Percentiles rank a stretch among this genome's conserved stretches.
Conservation (phyloP, 1,140 invertebrate genomes). For the Pomacea maculata region DNA sequence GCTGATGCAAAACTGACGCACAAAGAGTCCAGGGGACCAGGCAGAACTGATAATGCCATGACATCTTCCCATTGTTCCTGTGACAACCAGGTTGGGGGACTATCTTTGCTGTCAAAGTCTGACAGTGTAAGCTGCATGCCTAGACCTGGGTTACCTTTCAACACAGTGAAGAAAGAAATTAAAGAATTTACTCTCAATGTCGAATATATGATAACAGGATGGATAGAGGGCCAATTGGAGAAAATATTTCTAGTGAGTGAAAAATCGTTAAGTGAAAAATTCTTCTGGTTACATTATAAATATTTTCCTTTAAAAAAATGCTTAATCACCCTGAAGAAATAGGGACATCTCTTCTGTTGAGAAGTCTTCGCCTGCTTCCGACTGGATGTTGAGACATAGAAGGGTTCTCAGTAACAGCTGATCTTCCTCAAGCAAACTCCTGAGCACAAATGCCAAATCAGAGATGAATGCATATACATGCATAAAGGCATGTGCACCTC, state of each 20-base stretch:
- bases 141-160: slow-evolving; percentile 62
- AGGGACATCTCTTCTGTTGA: slow-evolving; percentile 62
- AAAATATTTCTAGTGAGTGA: not conserved
- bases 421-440: slow-evolving; percentile 60
- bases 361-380: slow-evolving; percentile 56
- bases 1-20: slow-evolving; percentile 59
- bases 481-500: not conserved
- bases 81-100: slow-evolving; percentile 56
- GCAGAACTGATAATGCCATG: slow-evolving; percentile 62
- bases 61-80: slow-evolving; percentile 64
- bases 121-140: slow-evolving; percentile 61
- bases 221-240: not conserved
- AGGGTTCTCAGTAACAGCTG: slow-evolving; percentile 56
- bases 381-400: slow-evolving; percentile 59
- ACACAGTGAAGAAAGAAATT: not conserved
- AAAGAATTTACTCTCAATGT: too few relatives aligned
- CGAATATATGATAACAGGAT: not conserved
- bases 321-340: slow-evolving; percentile 52
- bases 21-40: slow-evolving; percentile 62
- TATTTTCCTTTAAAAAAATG: not conserved
- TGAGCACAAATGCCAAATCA: slow-evolving; percentile 23
- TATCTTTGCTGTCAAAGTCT: slow-evolving; percentile 61
- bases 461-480: not conserved
- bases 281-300: not conserved
- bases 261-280: not conserved